Conservation (phyloP, 2,888 invertebrate species). For the Andricus curvator region DNA sequence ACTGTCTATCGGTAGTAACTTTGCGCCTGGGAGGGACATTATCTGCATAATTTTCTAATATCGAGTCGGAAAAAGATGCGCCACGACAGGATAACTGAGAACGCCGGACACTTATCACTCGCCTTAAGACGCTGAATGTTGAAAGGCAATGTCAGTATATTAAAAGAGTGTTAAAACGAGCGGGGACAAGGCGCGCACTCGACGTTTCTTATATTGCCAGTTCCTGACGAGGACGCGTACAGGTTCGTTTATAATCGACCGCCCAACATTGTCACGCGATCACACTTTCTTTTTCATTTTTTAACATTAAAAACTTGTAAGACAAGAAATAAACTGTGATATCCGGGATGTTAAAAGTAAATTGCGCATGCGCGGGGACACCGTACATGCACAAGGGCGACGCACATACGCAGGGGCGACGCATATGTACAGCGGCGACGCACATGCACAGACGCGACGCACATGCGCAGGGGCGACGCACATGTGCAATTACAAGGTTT, state of each 20-base stretch:
- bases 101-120: constrained; percentile 54
- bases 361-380: too few species aligned
- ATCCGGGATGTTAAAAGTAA: too few species aligned
- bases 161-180: constrained; percentile 56
- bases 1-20: constrained; percentile 56
- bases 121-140: constrained; percentile 52
- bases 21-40: constrained; percentile 48
- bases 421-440: too few species aligned
- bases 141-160: constrained; percentile 56
- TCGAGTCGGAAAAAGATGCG: constrained; percentile 49
- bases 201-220: constrained; percentile 52
- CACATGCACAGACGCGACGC: too few species aligned
- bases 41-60: constrained; percentile 62
- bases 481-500: too few species aligned
- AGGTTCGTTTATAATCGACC: constrained; percentile 50
- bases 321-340: too few species aligned
- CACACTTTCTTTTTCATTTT: too few species aligned
- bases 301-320: too few species aligned
- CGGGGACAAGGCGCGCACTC: constrained; percentile 49
- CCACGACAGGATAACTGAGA: constrained; percentile 46
- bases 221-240: constrained; percentile 48
- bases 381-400: too few species aligned
- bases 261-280: constrained; percentile 20
- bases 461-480: too few species aligned
- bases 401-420: too few species aligned